phyloP scores from a whole-genome alignment of 1,140 invertebrate genomes.

The Megalonaias nervosa region DNA sequence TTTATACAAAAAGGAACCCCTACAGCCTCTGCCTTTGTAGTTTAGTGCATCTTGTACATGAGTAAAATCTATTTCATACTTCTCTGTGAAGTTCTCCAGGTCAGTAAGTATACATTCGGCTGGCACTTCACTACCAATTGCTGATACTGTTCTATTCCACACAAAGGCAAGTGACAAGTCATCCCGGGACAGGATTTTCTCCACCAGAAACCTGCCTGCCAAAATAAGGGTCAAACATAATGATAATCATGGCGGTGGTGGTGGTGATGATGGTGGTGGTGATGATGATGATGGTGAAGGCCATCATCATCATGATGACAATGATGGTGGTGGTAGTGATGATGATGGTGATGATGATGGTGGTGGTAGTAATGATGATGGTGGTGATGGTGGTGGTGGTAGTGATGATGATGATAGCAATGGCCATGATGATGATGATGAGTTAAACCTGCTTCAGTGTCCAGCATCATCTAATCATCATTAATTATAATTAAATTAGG shows the following conservation, averaged over 20 bases:
- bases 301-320: constrained; percentile 5
- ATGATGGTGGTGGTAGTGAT: constrained; percentile 17
- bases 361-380: background rate
- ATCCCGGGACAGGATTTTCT: constrained; percentile 62
- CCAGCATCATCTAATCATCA: too few relatives aligned
- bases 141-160: constrained; percentile 74
- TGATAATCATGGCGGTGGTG: background rate
- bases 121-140: constrained; percentile 57
- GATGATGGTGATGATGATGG: constrained; percentile 22
- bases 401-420: background rate
- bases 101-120: constrained; percentile 66
- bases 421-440: background rate
- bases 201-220: constrained; percentile 72
- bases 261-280: background rate
- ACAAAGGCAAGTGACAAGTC: constrained; percentile 73
- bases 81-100: constrained; percentile 63
- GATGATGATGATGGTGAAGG: background rate
- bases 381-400: background rate
- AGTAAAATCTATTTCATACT: constrained; percentile 23
- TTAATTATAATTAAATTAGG: too few relatives aligned
- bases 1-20: too few relatives aligned
- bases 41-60: too few relatives aligned
- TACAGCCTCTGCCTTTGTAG: too few relatives aligned
- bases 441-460: too few relatives aligned
- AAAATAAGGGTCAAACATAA: constrained; percentile 13